Percentiles rank a stretch among this genome's conserved stretches.
These are phyloP conservation scores for Anthopleura xanthogrammica DNA, from an alignment of 92 coral and sea anemone genomes.

Conservation along the genomic window DNA sequence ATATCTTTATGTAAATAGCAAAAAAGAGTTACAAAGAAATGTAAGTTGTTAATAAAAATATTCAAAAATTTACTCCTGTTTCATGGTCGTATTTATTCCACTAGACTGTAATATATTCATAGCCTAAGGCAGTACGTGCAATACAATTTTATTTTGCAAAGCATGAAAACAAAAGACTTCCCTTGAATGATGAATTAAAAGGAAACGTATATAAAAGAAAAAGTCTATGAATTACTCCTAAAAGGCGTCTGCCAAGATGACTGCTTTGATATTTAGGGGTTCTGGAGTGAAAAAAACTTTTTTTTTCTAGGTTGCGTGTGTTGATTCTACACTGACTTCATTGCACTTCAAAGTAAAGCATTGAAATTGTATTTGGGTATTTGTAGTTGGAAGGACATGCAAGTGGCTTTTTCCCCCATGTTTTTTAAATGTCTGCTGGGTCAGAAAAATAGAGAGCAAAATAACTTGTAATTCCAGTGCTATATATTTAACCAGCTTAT, in stretches of 20 bases:
- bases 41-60: not conserved
- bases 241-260: not conserved
- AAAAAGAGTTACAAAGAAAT: not conserved
- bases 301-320: not conserved
- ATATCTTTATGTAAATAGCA: not conserved
- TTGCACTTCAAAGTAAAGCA: no score
- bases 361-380: no score
- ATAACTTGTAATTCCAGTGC: not conserved
- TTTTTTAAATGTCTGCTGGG: no score
- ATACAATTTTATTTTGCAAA: not conserved
- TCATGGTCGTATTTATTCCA: not conserved
- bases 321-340: not conserved
- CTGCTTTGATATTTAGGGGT: not conserved
- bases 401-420: no score
- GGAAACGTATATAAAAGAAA: not conserved
- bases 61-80: not conserved
- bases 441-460: not conserved
- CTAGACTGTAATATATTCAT: not conserved
- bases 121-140: not conserved
- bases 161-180: not conserved
- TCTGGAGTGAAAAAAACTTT: not conserved
- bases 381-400: no score
- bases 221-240: not conserved
- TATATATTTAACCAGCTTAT: not conserved
- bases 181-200: not conserved